phyloP scores from a whole-genome alignment of 2,888 invertebrate species.

The Noctua pronuba region DNA sequence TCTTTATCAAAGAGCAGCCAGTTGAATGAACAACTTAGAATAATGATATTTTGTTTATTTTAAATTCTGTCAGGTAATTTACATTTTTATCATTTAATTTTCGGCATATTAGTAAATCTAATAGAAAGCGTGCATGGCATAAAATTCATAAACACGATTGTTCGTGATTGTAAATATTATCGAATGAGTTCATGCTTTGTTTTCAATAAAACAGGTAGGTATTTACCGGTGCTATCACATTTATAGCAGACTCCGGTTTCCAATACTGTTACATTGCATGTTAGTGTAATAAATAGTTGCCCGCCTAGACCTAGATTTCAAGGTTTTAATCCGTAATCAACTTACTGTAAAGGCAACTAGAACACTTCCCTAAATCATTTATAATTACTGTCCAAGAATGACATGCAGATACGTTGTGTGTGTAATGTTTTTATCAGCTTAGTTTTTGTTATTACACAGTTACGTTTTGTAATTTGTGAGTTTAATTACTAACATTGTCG shows the following conservation, averaged over 20 bases:
- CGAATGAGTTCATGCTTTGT: constrained; percentile 44
- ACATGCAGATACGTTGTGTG: constrained; percentile 3
- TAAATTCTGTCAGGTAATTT: not conserved
- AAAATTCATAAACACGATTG: constrained; percentile 39
- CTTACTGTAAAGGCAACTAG: constrained; percentile 46
- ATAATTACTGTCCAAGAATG: constrained; percentile 21
- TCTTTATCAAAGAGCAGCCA: constrained; percentile 22
- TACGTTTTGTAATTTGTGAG: constrained; percentile 23
- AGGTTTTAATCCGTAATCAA: constrained; percentile 62
- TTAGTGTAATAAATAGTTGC: constrained; percentile 64
- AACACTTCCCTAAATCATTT: constrained; percentile 57
- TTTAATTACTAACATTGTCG: constrained; percentile 26
- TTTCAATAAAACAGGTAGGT: constrained; percentile 43
- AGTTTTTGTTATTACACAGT: constrained; percentile 1
- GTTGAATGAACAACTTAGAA: constrained; percentile 15
- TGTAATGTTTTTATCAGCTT: not conserved
- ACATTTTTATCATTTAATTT: constrained; percentile 2
- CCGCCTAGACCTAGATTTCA: constrained; percentile 75
- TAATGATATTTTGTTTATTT: constrained; percentile 24
- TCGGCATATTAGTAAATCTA: constrained; percentile 8
- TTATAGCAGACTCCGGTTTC: constrained; percentile 49
- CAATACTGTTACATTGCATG: constrained; percentile 65
- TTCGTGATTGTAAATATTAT: constrained; percentile 26
- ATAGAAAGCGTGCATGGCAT: not conserved
- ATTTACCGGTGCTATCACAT: constrained; percentile 52